phyloP scores from a whole-genome alignment of 2,113 vertebrate species.

The Ptilonorhynchus violaceus region DNA sequence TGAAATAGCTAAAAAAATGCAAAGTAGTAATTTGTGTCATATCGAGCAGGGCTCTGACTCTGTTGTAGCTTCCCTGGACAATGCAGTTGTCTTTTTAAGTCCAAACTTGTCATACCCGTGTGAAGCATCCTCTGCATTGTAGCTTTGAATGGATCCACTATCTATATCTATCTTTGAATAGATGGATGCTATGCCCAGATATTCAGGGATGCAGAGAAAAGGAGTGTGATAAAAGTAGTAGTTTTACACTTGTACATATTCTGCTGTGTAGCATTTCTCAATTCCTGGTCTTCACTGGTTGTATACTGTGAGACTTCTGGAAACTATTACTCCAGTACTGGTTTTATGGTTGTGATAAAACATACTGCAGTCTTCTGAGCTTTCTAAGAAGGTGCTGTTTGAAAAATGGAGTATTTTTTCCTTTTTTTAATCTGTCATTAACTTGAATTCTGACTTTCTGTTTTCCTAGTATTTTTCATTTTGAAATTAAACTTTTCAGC shows the following conservation, averaged over 20 bases:
- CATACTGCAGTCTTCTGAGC: neutral
- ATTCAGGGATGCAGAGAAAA: neutral
- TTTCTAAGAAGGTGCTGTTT: neutral
- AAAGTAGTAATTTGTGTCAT: neutral
- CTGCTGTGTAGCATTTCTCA: neutral
- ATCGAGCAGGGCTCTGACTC: neutral
- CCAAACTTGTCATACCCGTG: accelerated
- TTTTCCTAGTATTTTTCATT: neutral
- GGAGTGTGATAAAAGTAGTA: neutral
- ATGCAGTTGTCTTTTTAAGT: neutral
- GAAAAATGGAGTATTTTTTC: neutral
- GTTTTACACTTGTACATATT: neutral
- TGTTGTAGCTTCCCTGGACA: neutral
- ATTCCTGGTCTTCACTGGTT: neutral
- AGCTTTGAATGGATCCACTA: neutral
- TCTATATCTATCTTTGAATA: too few relatives aligned
- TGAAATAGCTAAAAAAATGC: neutral
- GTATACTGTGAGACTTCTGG: neutral
- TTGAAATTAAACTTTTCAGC: neutral
- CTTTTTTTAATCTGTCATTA: neutral
- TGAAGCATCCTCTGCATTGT: accelerated
- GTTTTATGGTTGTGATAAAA: neutral
- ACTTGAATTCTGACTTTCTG: neutral
- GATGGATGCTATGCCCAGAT: neutral
- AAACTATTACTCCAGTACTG: neutral